These are phyloP conservation scores for Drosophila siamana DNA, from an alignment of 2,888 invertebrate genomes.

Conservation along the genomic window DNA sequence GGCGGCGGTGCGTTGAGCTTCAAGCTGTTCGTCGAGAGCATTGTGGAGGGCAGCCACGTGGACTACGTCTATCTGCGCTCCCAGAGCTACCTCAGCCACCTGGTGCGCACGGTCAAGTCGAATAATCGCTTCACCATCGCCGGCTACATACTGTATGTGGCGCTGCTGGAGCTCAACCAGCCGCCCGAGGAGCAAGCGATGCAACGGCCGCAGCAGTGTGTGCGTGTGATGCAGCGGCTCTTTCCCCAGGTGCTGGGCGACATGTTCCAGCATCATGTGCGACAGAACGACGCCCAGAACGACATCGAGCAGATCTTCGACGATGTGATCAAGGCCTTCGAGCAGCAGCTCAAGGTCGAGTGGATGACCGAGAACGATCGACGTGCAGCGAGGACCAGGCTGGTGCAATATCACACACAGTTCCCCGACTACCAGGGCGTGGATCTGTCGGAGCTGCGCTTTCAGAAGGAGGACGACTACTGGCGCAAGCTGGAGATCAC, in stretches of 20 bases:
- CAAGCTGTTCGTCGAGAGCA: constrained; percentile 72
- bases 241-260: constrained; percentile 82
- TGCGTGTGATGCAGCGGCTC: constrained; percentile 63
- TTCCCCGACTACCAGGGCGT: constrained; percentile 71
- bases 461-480: constrained; percentile 65
- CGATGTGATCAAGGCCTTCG: constrained; percentile 66
- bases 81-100: constrained; percentile 69
- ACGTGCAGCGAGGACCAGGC: constrained; percentile 63
- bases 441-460: constrained; percentile 55
- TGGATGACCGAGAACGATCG: constrained; percentile 80
- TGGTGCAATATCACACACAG: constrained; percentile 57
- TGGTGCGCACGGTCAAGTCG: constrained; percentile 59
- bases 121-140: constrained; percentile 69
- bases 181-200: constrained; percentile 39
- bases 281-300: constrained; percentile 50
- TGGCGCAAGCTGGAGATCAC: constrained; percentile 71
- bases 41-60: constrained; percentile 52
- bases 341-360: constrained; percentile 57
- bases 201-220: constrained; percentile 66
- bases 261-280: constrained; percentile 70
- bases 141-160: constrained; percentile 81
- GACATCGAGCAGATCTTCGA: constrained; percentile 71
- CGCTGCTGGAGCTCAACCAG: constrained; percentile 62
- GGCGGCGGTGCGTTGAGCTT: constrained; percentile 72
- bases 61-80: constrained; percentile 73